These are phyloP conservation scores for Tipula lateralis DNA, from an alignment of 2,888 invertebrate species.

Conservation along the genomic window DNA sequence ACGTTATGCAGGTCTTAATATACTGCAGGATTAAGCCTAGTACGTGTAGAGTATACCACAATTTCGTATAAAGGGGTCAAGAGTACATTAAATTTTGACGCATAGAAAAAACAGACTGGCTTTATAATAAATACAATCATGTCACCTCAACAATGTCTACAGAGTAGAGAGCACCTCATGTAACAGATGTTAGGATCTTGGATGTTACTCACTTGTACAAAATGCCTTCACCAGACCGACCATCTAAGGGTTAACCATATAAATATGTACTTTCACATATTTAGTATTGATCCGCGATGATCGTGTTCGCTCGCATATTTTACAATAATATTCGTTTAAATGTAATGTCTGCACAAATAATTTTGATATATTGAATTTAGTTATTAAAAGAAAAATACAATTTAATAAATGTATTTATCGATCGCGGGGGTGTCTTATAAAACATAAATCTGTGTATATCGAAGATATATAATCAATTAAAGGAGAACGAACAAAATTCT, in stretches of 20 bases:
- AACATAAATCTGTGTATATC: background rate
- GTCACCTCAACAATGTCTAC: too few relatives aligned
- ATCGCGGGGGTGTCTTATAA: background rate
- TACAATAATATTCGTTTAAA: background rate
- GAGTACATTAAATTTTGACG: too few relatives aligned
- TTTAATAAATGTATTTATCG: background rate
- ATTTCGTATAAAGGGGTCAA: too few relatives aligned
- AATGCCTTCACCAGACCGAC: too few relatives aligned
- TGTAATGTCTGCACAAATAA: background rate
- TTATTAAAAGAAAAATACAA: background rate
- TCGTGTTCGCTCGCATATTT: background rate
- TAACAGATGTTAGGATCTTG: too few relatives aligned
- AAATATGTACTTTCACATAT: background rate
- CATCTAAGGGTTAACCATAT: background rate
- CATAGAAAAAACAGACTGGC: too few relatives aligned
- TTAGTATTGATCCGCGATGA: background rate
- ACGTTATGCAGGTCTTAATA: too few relatives aligned
- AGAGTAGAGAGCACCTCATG: too few relatives aligned
- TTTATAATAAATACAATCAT: too few relatives aligned
- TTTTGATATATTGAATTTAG: conserved; percentile 11
- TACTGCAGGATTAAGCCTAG: too few relatives aligned
- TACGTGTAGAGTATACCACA: too few relatives aligned
- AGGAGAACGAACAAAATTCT: background rate
- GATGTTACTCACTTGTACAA: too few relatives aligned
- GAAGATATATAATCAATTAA: background rate